These are phyloP conservation scores for Anabas testudineus DNA, from an alignment of 2,797 vertebrate genomes.

Conservation along the genomic window DNA sequence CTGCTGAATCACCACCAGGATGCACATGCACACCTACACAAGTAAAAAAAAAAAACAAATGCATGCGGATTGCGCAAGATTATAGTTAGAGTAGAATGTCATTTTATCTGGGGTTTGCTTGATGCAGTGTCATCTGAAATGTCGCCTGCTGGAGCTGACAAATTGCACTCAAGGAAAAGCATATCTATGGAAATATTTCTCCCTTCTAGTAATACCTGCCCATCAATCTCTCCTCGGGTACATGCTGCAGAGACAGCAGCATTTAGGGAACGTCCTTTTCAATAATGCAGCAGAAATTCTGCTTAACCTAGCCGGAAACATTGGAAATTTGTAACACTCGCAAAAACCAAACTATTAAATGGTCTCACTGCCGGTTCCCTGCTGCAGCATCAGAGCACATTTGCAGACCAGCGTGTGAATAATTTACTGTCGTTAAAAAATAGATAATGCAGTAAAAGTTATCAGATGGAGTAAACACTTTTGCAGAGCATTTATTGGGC, in stretches of 20 bases:
- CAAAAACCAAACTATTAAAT: conserved; percentile 19
- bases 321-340: conserved; percentile 37
- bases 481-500: not conserved
- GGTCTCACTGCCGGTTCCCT: conserved; percentile 3
- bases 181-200: conserved; percentile 49
- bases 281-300: conserved; percentile 64
- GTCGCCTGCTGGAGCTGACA: conserved; percentile 44
- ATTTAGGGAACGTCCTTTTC: conserved; percentile 54
- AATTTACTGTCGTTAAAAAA: conserved; percentile 4
- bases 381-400: conserved; percentile 2
- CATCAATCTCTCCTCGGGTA: conserved; percentile 44
- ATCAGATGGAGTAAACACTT: not conserved
- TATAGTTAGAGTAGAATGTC: conserved; percentile 16
- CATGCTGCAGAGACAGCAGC: conserved; percentile 44
- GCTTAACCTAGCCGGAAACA: conserved; percentile 43
- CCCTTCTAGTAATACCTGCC: conserved; percentile 28
- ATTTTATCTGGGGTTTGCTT: conserved; percentile 43
- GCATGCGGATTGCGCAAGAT: not conserved
- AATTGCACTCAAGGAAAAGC: conserved; percentile 34
- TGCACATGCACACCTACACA: not conserved
- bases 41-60: not conserved
- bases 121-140: conserved; percentile 54
- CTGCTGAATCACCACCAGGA: conserved; percentile 19
- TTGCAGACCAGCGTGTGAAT: not conserved
- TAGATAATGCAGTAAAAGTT: conserved; percentile 2